Evolutionary conservation across 2,888 invertebrate genomes (phyloP).

Genomic region (Pyrocoelia pectoralis): DNA sequence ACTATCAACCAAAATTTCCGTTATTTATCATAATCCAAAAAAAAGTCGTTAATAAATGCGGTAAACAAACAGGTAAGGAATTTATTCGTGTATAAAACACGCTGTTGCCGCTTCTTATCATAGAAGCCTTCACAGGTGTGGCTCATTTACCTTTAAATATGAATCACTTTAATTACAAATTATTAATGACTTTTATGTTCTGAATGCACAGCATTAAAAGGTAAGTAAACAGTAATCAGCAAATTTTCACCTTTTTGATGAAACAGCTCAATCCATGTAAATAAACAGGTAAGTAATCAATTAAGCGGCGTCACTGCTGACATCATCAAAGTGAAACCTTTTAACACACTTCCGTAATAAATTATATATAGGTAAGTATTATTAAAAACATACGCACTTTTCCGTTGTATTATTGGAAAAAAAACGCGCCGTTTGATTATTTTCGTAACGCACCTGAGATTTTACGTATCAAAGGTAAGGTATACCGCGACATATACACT

Average conservation of each 20-base stretch:
- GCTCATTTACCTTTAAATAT: slow-evolving; percentile 31
- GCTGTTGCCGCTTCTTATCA: slow-evolving; percentile 43
- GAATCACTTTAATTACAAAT: slow-evolving; percentile 5
- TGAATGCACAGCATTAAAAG: not conserved
- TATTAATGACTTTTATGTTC: not conserved
- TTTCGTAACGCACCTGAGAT: slow-evolving; percentile 16
- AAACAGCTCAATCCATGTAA: slow-evolving; percentile 29
- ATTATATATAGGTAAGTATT: not conserved
- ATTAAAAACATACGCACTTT: not conserved
- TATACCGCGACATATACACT: slow-evolving; percentile 22
- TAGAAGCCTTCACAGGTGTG: slow-evolving; percentile 48
- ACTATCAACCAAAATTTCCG: too few species aligned
- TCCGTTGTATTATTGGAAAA: not conserved
- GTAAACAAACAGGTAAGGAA: slow-evolving; percentile 16
- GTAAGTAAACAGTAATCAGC: not conserved
- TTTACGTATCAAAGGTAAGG: slow-evolving; percentile 10
- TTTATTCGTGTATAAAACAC: slow-evolving; percentile 36
- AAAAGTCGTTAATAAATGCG: slow-evolving; percentile 17
- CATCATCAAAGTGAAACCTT: slow-evolving; percentile 31
- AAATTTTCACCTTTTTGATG: slow-evolving; percentile 2
- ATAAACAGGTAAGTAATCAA: slow-evolving; percentile 32
- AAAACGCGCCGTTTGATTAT: not conserved
- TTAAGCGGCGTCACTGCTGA: slow-evolving; percentile 37
- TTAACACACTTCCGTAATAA: slow-evolving; percentile 16
- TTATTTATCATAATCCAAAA: too few species aligned